Evolutionary conservation across 1,140 invertebrate genomes (phyloP), one percentile per base, ranked within the genome.

Genomic region (Metaphire vulgaris): DNA sequence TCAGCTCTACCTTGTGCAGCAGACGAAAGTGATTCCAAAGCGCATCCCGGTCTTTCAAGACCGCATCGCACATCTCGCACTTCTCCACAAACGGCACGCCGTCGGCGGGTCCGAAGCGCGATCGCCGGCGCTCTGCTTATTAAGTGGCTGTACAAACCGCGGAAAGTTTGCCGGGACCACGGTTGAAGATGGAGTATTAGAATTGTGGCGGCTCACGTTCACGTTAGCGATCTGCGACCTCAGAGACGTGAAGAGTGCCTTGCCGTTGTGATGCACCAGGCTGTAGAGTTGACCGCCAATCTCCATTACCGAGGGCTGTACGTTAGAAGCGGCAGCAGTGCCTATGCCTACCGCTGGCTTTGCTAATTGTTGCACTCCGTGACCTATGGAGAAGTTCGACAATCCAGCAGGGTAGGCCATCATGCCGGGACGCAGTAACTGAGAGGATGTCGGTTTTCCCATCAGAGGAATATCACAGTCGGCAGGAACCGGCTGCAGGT

Each of bases 21-120:
- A 83, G 83, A 68, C 80, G 84, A 71, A 85, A 85, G 72, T 85
- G 84, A 71, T 85, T 84, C 26, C 83, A 76, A 56, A 85, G 70
- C 26, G 83, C 82, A 72, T 84, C 83, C 33, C 81, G 74, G 66
- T 85, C 84, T 72, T 85, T 85, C 0, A 85, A 83, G 79, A 85
- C 84, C 30, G 83, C 84, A 29, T 83, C 83, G 81, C 84, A 85
- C 12, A 85, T 82, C 70, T 85, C 84, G 78, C 84, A 85, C 12
- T 84, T 82, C 78, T 85, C 84, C 41, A 79, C 41, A 12, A 21
- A 56, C 21, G 6, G 41, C 6, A 21, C 41, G 21, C 6, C 41
- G 41, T 56, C 41, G 41, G 21, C 41, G 41, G n/a, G n/a, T n/a
- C 41, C 41, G 6, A 6, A 21, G 41, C 41, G 21, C 41, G 41